These are phyloP conservation scores for Theonella swinhoei DNA, from an alignment of 37 sponge, comb jelly and placozoan genomes.

Conservation along the genomic window DNA sequence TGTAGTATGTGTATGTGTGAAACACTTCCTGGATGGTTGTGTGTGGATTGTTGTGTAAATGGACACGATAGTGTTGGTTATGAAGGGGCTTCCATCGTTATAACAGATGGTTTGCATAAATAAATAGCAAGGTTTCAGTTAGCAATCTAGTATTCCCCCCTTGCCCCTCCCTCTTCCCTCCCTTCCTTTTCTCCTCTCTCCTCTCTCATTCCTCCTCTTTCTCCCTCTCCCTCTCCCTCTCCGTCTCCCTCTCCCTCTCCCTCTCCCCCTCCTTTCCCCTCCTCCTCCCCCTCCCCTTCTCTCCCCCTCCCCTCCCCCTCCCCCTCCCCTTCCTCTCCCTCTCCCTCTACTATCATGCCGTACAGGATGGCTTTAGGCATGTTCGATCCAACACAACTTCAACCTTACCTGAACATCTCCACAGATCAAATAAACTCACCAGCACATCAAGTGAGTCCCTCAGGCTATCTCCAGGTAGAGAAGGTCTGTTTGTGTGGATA, in stretches of 20 bases:
- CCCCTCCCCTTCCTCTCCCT: background rate
- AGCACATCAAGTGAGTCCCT: slow-evolving; percentile 44
- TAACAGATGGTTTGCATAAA: too few relatives aligned
- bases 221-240: too few relatives aligned
- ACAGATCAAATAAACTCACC: slow-evolving; percentile 61
- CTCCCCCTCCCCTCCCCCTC: background rate
- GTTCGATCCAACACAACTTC: slow-evolving; percentile 69
- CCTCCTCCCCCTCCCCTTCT: background rate
- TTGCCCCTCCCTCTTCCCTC: too few relatives aligned
- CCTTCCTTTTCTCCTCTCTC: too few relatives aligned
- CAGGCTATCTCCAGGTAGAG: background rate
- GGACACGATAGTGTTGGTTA: too few relatives aligned
- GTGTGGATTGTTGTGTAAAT: too few relatives aligned
- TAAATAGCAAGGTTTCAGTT: too few relatives aligned
- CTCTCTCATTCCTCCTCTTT: too few relatives aligned
- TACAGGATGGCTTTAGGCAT: slow-evolving; percentile 72
- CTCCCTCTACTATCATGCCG: background rate
- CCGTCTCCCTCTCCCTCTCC: background rate
- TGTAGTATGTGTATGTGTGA: too few relatives aligned
- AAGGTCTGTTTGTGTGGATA: background rate
- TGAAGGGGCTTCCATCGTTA: too few relatives aligned
- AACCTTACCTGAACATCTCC: slow-evolving; percentile 58
- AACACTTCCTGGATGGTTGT: too few relatives aligned
- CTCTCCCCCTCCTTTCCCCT: background rate
- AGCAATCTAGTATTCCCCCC: too few relatives aligned